Evolutionary conservation across 2,113 vertebrate species (phyloP), one percentile per base, ranked within the genome.

Genomic region (Anolis carolinensis): DNA sequence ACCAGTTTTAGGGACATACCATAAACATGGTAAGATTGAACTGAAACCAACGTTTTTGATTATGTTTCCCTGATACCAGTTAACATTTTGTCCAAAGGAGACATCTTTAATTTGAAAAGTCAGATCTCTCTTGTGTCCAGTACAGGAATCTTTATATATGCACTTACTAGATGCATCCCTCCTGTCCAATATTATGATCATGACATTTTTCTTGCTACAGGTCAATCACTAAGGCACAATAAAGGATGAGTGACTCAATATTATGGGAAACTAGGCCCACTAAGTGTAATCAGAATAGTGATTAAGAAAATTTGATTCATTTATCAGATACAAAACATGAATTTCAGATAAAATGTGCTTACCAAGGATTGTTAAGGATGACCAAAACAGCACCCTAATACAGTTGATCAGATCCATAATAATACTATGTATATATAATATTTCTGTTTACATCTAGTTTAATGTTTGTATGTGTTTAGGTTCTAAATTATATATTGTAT

Each of bases 141-240:
- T 30, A 63, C 14, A 85, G 76, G 39, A 93, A 85, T 81, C 70
- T 88, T 76, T 87, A 74, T 6, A 16, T 73, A 74, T 27, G 18
- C n/a, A 52, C 6, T 52, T 55, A 5, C 23, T 59, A 55, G 25
- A 1, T 21, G 25, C 34, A 71, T 21, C 36, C 39, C 14, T 67
- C 25, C 36, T 65, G 23, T 30, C 27, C 50, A 20, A 48, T 68
- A 39, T 14, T 81, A 10, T 32, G 2, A 50, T 18, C 39, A n/a
- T 21, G 44, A 2, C 23, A 6, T 16, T 81, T 10, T n/a, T 39
- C 62, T 81, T 67, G 39, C 14, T 27, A 76, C 25, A 50, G 18
- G 20, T 9, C 23, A 7, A 6, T 63, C 62, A 63, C 21, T 79
- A 79, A 34, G 39, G 34, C 36, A 25, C 39, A 67, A 67, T 67